Evolutionary conservation across 2,113 vertebrate species (phyloP).

Genomic region (Charadrius vociferus): DNA sequence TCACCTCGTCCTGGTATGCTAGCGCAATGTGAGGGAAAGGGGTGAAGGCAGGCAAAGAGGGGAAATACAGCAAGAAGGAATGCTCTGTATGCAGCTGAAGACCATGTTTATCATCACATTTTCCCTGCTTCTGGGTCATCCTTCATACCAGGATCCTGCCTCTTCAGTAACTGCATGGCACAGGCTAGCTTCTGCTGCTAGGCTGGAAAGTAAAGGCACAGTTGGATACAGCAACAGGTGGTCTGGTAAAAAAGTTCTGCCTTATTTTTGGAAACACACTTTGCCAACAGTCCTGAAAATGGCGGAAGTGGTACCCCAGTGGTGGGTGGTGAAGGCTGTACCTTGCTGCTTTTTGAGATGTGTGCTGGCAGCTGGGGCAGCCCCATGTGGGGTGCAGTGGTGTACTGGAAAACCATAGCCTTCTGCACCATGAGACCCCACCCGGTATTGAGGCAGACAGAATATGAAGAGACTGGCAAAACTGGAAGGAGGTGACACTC

Average conservation of each 20-base stretch:
- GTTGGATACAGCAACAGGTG: not conserved
- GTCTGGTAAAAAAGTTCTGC: not conserved
- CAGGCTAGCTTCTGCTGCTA: not conserved
- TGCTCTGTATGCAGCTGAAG: not conserved
- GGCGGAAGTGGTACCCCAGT: not conserved
- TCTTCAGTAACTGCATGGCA: not conserved
- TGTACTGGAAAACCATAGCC: not conserved
- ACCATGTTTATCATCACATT: not conserved
- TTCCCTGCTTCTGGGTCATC: not conserved
- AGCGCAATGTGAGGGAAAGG: rapidly evolving
- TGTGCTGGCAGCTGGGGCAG: not conserved
- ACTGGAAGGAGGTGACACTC: not conserved
- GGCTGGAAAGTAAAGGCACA: not conserved
- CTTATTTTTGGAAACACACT: not conserved
- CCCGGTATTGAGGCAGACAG: not conserved
- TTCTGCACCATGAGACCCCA: not conserved
- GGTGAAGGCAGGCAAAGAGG: not conserved
- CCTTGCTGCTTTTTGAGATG: not conserved
- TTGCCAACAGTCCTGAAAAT: not conserved
- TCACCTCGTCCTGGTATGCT: rapidly evolving
- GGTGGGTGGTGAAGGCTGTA: not conserved
- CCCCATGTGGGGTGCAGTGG: not conserved
- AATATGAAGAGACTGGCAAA: not conserved
- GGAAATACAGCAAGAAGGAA: not conserved
- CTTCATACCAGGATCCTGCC: not conserved